Conservation (phyloP, 2,797 vertebrate species). For the Myiotriccus ornatus region DNA sequence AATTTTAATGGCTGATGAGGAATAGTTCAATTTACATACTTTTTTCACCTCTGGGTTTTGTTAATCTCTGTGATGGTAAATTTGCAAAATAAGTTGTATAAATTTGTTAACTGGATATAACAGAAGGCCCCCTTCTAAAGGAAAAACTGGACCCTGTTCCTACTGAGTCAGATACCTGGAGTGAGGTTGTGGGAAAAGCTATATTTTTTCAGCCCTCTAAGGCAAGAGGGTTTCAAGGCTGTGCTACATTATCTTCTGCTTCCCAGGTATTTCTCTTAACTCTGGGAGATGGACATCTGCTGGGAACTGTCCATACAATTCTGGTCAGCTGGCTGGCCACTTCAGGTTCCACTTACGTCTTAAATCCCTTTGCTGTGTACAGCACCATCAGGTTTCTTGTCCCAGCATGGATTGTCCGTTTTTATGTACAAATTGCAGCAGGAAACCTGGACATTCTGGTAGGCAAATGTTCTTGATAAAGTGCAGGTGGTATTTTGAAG, state of each 20-base stretch:
- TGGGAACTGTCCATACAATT: background rate
- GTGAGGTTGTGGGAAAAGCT: background rate
- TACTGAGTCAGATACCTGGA: background rate
- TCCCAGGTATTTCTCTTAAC: background rate
- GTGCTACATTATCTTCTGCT: background rate
- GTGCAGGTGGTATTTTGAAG: background rate
- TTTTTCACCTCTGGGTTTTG: background rate
- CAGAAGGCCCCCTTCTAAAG: background rate
- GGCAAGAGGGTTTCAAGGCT: background rate
- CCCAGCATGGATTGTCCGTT: background rate
- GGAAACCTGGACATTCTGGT: background rate
- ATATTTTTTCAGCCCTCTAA: background rate
- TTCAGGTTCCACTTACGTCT: background rate
- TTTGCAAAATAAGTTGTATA: background rate
- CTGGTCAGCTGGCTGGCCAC: background rate
- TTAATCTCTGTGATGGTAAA: background rate
- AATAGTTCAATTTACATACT: background rate
- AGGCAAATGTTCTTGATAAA: background rate
- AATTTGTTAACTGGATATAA: background rate
- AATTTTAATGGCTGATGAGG: background rate
- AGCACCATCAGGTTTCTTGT: background rate
- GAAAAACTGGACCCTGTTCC: background rate
- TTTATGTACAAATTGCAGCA: background rate
- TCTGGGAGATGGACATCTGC: background rate
- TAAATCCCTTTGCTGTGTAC: background rate